Evolutionary conservation across 2,888 invertebrate genomes (phyloP).

Genomic region (Hypsopygia costalis): DNA sequence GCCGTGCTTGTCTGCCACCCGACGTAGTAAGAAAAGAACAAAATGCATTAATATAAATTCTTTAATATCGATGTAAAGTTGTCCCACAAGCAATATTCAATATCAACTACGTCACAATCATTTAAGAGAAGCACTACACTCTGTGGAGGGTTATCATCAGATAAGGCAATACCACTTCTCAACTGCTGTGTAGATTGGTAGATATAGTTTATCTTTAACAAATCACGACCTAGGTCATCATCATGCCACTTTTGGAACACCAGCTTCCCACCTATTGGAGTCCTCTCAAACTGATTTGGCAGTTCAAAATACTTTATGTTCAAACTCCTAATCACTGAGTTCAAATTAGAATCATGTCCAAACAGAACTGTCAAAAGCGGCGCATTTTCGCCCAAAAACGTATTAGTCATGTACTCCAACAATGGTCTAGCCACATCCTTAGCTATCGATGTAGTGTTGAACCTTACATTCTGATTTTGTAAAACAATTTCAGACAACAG

Average conservation of each 20-base stretch:
- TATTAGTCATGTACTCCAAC: slow-evolving; percentile 38
- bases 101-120: slow-evolving; percentile 30
- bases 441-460: slow-evolving; percentile 36
- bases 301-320: slow-evolving; percentile 39
- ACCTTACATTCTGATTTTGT: slow-evolving; percentile 48
- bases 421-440: slow-evolving; percentile 43
- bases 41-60: background rate
- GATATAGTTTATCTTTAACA: slow-evolving; percentile 51
- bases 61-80: slow-evolving; percentile 29
- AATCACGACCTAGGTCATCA: slow-evolving; percentile 23
- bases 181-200: slow-evolving; percentile 47
- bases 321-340: slow-evolving; percentile 37
- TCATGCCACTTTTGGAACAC: slow-evolving; percentile 60
- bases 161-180: slow-evolving; percentile 31
- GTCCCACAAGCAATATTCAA: slow-evolving; percentile 50
- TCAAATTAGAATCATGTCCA: slow-evolving; percentile 62
- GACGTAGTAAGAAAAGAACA: too few species aligned
- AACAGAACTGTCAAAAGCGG: slow-evolving; percentile 43
- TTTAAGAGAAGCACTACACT: slow-evolving; percentile 36
- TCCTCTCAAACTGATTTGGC: slow-evolving; percentile 44
- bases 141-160: slow-evolving; percentile 37
- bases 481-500: slow-evolving; percentile 35
- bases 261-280: slow-evolving; percentile 60
- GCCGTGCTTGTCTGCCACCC: too few species aligned
- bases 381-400: slow-evolving; percentile 27